These are phyloP conservation scores for Caenorhabditis parvicauda DNA, from an alignment of 2,888 invertebrate genomes.

Conservation along the genomic window DNA sequence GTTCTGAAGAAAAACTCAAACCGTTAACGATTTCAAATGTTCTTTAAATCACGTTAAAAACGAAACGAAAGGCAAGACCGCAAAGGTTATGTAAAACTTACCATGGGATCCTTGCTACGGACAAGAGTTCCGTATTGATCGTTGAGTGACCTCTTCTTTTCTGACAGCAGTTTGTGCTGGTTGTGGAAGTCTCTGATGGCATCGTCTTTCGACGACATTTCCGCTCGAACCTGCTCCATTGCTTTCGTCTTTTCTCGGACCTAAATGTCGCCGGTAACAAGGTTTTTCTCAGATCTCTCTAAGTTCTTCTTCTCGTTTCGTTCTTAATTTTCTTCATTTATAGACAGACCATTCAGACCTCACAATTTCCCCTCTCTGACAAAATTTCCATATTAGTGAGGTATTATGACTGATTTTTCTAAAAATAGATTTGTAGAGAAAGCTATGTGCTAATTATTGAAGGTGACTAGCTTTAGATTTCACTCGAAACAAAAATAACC, in stretches of 20 bases:
- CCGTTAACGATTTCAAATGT: background rate
- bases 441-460: too few species aligned
- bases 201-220: conserved; percentile 33
- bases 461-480: conserved; percentile 4
- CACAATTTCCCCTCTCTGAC: too few species aligned
- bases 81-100: conserved; percentile 10
- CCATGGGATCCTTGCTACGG: conserved; percentile 40
- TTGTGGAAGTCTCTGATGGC: conserved; percentile 35
- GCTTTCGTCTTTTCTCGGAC: conserved; percentile 17
- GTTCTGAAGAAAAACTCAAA: background rate
- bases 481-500: conserved; percentile 9
- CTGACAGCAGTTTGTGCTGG: conserved; percentile 33
- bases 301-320: too few species aligned
- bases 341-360: too few species aligned
- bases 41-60: background rate
- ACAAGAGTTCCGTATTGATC: conserved; percentile 30
- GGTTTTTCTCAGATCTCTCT: too few species aligned
- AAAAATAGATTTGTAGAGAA: too few species aligned
- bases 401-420: too few species aligned
- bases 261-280: too few species aligned
- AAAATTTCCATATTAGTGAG: too few species aligned
- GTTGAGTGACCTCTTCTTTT: conserved; percentile 26
- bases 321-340: too few species aligned
- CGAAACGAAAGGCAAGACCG: background rate
- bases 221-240: conserved; percentile 24